A percentile compares a stretch with the other conserved stretches of the same genome.
Conservation (phyloP, 2,797 vertebrate species). For the Anolis apletophallus region DNA sequence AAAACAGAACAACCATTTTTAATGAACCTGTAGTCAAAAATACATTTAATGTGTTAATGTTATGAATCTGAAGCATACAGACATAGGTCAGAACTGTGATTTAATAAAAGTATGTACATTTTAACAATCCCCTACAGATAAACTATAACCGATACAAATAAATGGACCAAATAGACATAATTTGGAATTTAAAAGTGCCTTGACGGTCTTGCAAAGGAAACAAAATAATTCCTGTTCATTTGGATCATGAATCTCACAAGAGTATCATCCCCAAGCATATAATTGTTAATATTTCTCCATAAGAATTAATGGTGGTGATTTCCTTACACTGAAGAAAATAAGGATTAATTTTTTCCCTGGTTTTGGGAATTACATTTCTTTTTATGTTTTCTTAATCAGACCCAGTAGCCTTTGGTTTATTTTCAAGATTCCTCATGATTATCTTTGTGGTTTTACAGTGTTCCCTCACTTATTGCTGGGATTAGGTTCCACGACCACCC, state of each 20-base stretch:
- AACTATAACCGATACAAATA: not conserved
- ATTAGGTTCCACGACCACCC: too few species aligned
- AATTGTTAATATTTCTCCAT: not conserved
- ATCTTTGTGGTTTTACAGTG: too few species aligned
- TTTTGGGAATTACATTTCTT: not conserved
- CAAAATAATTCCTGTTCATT: not conserved
- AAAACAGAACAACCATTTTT: not conserved
- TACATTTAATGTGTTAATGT: not conserved
- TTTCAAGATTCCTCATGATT: too few species aligned
- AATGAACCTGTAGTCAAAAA: too few species aligned
- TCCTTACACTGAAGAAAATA: not conserved
- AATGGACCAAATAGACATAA: not conserved
- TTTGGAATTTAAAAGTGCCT: not conserved
- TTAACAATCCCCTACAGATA: not conserved
- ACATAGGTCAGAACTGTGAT: conserved; percentile 21
- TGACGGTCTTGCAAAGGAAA: not conserved
- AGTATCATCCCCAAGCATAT: not conserved
- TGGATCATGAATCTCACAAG: not conserved
- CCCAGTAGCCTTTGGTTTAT: not conserved
- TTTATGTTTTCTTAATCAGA: not conserved
- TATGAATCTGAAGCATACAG: too few species aligned
- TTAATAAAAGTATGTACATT: not conserved
- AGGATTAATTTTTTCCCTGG: not conserved
- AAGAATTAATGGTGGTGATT: not conserved
- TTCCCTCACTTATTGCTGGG: too few species aligned